Evolutionary conservation across 2,797 vertebrate species (phyloP).

Genomic region (Enteromius mattozi): DNA sequence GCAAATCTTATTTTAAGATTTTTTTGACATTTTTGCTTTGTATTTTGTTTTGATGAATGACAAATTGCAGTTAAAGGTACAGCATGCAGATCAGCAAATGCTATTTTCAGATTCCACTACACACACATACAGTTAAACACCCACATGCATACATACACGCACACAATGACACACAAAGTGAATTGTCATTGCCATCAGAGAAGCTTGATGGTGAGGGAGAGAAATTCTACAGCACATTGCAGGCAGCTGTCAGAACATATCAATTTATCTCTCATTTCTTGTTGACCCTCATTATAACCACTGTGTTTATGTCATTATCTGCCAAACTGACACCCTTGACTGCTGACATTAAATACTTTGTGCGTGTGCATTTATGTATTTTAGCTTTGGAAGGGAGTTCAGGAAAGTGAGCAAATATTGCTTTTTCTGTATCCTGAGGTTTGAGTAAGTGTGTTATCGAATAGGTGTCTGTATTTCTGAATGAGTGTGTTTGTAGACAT

Average conservation of each 20-base stretch:
- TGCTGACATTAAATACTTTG: slow-evolving; percentile 49
- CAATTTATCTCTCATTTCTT: slow-evolving; percentile 62
- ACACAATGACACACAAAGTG: slow-evolving; percentile 26
- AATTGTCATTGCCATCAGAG: slow-evolving; percentile 45
- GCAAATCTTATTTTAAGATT: neutral
- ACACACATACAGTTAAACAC: slow-evolving; percentile 2
- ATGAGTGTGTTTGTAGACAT: slow-evolving; percentile 7
- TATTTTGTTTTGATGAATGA: slow-evolving; percentile 2
- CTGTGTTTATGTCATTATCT: slow-evolving; percentile 70
- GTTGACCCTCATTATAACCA: slow-evolving; percentile 71
- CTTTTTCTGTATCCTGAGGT: slow-evolving; percentile 4
- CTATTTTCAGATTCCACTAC: neutral
- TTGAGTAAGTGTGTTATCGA: neutral
- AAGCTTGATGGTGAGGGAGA: slow-evolving; percentile 12
- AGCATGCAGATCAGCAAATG: neutral
- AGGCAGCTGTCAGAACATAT: slow-evolving; percentile 38
- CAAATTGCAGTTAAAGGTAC: neutral
- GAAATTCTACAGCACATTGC: neutral
- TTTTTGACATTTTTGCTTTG: neutral
- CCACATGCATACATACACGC: neutral
- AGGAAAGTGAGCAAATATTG: neutral
- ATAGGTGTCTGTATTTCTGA: slow-evolving; percentile 25
- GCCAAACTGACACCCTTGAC: slow-evolving; percentile 70
- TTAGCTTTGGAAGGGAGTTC: neutral
- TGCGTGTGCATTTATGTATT: slow-evolving; percentile 27